These are phyloP conservation scores for Antechinus flavipes DNA, from an alignment of 2,113 vertebrate genomes.

Conservation along the genomic window DNA sequence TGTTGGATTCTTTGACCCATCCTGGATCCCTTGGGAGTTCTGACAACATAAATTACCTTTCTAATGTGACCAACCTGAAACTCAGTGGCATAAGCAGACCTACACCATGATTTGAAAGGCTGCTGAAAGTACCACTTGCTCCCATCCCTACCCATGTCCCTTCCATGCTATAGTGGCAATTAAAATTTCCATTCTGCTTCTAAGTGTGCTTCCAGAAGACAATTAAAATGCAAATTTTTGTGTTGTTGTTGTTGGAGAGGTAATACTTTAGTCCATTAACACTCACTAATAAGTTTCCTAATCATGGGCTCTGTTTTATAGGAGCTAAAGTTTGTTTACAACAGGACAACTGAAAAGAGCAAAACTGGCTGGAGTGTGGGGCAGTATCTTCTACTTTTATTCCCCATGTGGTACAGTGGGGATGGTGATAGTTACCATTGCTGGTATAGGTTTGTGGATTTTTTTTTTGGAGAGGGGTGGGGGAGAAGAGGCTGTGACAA, in stretches of 20 bases:
- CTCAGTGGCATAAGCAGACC: too few relatives aligned
- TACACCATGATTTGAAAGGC: neutral
- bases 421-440: neutral
- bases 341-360: neutral
- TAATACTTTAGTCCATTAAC: neutral
- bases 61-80: neutral
- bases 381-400: neutral
- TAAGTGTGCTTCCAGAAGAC: neutral
- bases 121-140: neutral
- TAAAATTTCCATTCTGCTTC: neutral
- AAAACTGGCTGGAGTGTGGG: neutral
- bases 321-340: neutral
- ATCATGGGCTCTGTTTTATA: neutral
- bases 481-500: neutral
- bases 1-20: neutral
- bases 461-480: neutral
- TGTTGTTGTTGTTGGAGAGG: slow-evolving; percentile 1
- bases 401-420: neutral
- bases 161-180: neutral
- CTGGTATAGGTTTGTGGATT: neutral
- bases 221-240: slow-evolving; percentile 27
- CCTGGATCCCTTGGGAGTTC: slow-evolving; percentile 14
- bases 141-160: neutral
- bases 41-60: neutral
- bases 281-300: neutral